phyloP scores from a whole-genome alignment of 2,113 vertebrate species.

The Apeltes quadracus region DNA sequence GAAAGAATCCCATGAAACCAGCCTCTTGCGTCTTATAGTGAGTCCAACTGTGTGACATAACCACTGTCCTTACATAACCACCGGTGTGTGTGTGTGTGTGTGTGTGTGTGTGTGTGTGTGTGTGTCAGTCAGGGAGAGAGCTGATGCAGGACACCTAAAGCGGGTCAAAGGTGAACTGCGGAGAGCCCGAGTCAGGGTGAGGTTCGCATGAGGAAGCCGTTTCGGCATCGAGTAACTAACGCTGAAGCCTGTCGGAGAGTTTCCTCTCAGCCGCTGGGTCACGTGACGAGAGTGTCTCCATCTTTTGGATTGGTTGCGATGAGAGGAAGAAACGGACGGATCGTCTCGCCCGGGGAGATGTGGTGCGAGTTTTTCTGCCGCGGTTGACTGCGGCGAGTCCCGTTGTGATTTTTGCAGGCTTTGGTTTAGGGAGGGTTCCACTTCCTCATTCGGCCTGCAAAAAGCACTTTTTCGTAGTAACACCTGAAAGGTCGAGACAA shows the following conservation, averaged over 20 bases:
- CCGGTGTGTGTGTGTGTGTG: slow-evolving; percentile 2
- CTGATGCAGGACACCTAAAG: slow-evolving; percentile 10
- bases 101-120: slow-evolving; percentile 17
- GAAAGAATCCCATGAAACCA: too few species aligned
- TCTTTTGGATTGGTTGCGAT: neutral
- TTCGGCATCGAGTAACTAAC: too few species aligned
- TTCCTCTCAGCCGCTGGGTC: too few species aligned
- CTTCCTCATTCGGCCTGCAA: neutral
- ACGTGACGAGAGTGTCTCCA: neutral
- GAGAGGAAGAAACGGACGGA: neutral
- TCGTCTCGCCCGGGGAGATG: neutral
- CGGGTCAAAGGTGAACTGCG: slow-evolving; percentile 49
- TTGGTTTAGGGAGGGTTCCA: neutral
- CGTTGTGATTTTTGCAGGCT: neutral
- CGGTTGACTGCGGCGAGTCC: neutral
- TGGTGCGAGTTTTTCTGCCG: neutral
- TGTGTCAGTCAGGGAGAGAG: slow-evolving; percentile 14
- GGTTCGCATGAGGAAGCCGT: slow-evolving; percentile 12
- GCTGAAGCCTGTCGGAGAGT: too few species aligned
- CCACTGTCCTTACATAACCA: slow-evolving; percentile 41
- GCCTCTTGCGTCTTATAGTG: neutral
- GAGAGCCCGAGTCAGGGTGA: slow-evolving; percentile 40
- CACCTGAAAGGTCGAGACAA: neutral
- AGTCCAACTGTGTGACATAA: slow-evolving; percentile 52
- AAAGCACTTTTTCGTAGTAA: neutral